phyloP scores from a whole-genome alignment of 1,140 invertebrate genomes.

The Zaprionus taronus region DNA sequence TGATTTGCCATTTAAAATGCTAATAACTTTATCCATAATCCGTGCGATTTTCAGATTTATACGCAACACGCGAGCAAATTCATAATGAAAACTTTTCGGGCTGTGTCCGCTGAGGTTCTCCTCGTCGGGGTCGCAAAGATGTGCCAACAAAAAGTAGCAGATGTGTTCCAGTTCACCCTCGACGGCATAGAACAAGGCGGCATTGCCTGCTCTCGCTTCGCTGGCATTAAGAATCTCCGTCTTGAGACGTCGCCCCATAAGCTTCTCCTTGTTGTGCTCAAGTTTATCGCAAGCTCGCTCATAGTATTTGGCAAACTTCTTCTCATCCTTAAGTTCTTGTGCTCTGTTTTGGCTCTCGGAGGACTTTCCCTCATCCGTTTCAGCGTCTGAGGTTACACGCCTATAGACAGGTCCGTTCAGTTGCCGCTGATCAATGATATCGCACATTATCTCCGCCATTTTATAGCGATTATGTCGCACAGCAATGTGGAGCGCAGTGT shows the following conservation, averaged over 20 bases:
- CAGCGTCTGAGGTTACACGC: conserved; percentile 9
- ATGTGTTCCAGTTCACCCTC: conserved; percentile 72
- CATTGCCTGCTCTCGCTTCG: conserved; percentile 65
- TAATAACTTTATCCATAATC: conserved; percentile 70
- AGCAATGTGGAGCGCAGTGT: conserved; percentile 70
- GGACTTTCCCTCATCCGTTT: neutral
- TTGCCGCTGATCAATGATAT: conserved; percentile 61
- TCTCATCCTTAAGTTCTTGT: conserved; percentile 33
- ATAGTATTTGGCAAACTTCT: conserved; percentile 67
- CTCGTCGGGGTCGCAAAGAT: conserved; percentile 67
- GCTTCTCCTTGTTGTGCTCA: conserved; percentile 32
- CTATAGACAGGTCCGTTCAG: conserved; percentile 44
- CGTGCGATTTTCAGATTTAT: conserved; percentile 69
- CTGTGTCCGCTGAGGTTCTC: conserved; percentile 71
- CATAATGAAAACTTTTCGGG: conserved; percentile 70
- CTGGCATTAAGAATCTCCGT: conserved; percentile 56
- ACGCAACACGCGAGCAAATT: conserved; percentile 67
- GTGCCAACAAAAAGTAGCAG: conserved; percentile 77
- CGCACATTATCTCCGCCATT: conserved; percentile 65
- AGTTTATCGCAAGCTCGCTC: conserved; percentile 60
- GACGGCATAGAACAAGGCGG: conserved; percentile 71
- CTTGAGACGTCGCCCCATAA: conserved; percentile 53
- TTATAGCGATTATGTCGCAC: conserved; percentile 67
- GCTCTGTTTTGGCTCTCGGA: neutral
- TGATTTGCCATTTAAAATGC: conserved; percentile 49